Base-by-base conservation (phyloP, 92 coral and sea anemone genomes). In the Montipora capitata region DNA sequence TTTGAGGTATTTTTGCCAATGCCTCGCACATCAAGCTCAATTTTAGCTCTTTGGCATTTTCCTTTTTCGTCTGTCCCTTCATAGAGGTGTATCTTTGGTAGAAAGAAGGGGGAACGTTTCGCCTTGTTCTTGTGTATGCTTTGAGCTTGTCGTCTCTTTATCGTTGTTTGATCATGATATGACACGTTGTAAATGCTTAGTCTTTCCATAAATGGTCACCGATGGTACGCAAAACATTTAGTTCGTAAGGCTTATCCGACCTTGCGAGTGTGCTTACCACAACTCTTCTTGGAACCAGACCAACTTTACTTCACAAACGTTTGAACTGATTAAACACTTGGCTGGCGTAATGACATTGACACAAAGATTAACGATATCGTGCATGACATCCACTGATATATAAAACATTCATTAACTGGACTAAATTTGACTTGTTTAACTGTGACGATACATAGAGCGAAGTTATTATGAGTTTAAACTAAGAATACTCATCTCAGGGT, bases 1-100 rank as follows among this genome's bases (percentile, higher is more conserved):
- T 65, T 7, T 45, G 9, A 48, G n/a, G 77, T 15, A 15, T 72
- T 72, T 4, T 20, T 11, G 9, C 80, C 79, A 5, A 71, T 8
- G 0, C 87, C 80, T 38, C 80, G 80, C 1, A 83, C 79, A 61
- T 83, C 59, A 16, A 83, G 61, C 71, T 58, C 87, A 5, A 72
- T 57, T 61, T 20, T 58, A 12, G 79, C 15, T 27, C 12, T 35
- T 7, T 59, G 87, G 51, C 40, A 40, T 18, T 72, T 44, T 3
- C 39, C 87, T 8, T n/a, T 72, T 57, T 17, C 38, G 7, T 56
- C n/a, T 11, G 14, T 11, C 2, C 57, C 59, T 72, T 43, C 54
- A 43, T 18, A 57, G 20, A 45, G 1, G 15, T 83, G 42, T 66
- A 71, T 40, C 72, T 83, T 18, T 5, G 87, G 80, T 16, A 83